Evolutionary conservation across 2,888 invertebrate species (phyloP).

Genomic region (Zygogramma bicolorata): DNA sequence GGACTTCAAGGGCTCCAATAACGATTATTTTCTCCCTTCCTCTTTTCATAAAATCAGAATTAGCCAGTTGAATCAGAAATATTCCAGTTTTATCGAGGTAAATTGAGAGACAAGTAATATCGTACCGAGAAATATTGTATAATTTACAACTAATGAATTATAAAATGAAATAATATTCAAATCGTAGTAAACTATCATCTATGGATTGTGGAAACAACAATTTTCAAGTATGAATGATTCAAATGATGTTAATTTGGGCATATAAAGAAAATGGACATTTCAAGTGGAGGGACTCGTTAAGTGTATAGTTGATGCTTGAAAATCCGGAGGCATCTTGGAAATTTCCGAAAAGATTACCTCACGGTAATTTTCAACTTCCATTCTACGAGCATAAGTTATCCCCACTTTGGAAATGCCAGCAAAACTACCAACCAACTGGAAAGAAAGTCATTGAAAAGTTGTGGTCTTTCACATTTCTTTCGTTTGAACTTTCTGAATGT

Average conservation of each 20-base stretch:
- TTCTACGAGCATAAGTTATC: not conserved
- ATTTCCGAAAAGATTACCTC: not conserved
- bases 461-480: slow-evolving; percentile 38
- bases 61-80: too few species aligned
- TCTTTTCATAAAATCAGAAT: too few species aligned
- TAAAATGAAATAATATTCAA: too few species aligned
- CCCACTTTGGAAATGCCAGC: not conserved
- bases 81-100: too few species aligned
- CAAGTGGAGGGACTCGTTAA: not conserved
- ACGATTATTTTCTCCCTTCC: too few species aligned
- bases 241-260: not conserved
- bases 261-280: not conserved
- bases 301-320: not conserved
- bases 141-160: too few species aligned
- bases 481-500: slow-evolving; percentile 14
- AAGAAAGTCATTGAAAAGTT: slow-evolving; percentile 31
- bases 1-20: too few species aligned
- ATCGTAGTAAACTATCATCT: too few species aligned
- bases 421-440: slow-evolving; percentile 15
- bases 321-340: not conserved
- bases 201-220: too few species aligned
- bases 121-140: too few species aligned
- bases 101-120: too few species aligned
- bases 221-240: not conserved
- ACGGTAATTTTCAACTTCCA: not conserved